Conservation (phyloP, 2,113 vertebrate species). For the Pseudorasbora parva region DNA sequence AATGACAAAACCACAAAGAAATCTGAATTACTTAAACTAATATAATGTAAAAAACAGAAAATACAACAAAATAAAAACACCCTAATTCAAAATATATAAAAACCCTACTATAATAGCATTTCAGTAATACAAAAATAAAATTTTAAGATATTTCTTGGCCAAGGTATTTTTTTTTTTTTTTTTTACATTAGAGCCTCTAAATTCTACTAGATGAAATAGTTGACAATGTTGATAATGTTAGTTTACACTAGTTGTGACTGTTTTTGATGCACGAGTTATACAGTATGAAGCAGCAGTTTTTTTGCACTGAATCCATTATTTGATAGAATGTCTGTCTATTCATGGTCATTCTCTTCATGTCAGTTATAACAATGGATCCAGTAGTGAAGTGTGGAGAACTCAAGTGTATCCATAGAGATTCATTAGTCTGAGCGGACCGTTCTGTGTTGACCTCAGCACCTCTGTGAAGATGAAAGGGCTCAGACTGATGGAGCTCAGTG, state of each 20-base stretch:
- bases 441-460: constrained; percentile 6
- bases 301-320: not conserved
- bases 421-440: not conserved
- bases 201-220: too few species aligned
- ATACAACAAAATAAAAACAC: too few species aligned
- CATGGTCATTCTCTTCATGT: not conserved
- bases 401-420: constrained; percentile 25
- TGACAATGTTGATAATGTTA: not conserved
- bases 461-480: constrained; percentile 28
- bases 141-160: too few species aligned
- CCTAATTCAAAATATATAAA: too few species aligned
- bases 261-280: not conserved
- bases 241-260: not conserved
- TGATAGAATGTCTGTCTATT: not conserved
- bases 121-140: too few species aligned
- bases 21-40: too few species aligned
- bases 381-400: constrained; percentile 57
- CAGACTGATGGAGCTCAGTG: constrained; percentile 4
- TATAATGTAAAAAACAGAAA: too few species aligned
- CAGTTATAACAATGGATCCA: constrained; percentile 11
- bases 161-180: too few species aligned
- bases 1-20: too few species aligned
- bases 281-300: not conserved
- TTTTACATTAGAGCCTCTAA: too few species aligned
- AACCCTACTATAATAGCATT: too few species aligned